Base-by-base conservation (phyloP, 2,888 invertebrate species). In the Folsomia manolachei region DNA sequence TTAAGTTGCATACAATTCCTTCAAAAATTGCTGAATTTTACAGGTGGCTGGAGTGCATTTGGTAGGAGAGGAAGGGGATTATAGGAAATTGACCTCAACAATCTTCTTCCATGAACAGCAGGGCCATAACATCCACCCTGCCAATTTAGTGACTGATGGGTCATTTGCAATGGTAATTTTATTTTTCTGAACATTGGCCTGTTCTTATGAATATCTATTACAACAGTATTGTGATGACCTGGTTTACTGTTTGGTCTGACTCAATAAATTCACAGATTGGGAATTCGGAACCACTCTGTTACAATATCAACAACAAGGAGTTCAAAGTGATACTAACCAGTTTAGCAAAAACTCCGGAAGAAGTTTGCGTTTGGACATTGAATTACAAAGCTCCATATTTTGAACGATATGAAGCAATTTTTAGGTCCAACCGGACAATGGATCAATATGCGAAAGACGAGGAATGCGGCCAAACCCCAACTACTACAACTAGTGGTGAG, bases 311-410 rank as follows among this genome's bases (percentile, higher is more conserved):
- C 14, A 39, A 52, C 52, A 2, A 64, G 4, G 66, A 66, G 18
- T 66, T 52, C 25, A 52, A 66, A n/a, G 66, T 66, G 18, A 14
- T 23, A n/a, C 23, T 66, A 9, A 52, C 51, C 4, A 66, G 66
- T 21, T 51, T 23, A 23, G 39, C 66, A 4, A 21, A 39, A 66
- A 51, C 52, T 21, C 51, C n/a, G 19, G 23, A 23, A 9, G 66
- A 66, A 66, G 23, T 66, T 21, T 66, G 66, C 21, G 2, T 52
- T 14, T 66, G 66, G 66, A 23, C 66, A 21, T 24, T 66, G 7
- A 14, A 66, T 14, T 21, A 52, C n/a, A 52, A 39, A 9, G 52
- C n/a, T 27, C 21, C 27, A 14, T 27, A 21, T 2, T 66, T 26
- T 27, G 66, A 66, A 39, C 2, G 66, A 27, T 66, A 66, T 23